A percentile compares a stretch with the other conserved stretches of the same genome.
These are phyloP conservation scores for Porites evermanni DNA, from an alignment of 92 coral and sea anemone species.

Conservation along the genomic window DNA sequence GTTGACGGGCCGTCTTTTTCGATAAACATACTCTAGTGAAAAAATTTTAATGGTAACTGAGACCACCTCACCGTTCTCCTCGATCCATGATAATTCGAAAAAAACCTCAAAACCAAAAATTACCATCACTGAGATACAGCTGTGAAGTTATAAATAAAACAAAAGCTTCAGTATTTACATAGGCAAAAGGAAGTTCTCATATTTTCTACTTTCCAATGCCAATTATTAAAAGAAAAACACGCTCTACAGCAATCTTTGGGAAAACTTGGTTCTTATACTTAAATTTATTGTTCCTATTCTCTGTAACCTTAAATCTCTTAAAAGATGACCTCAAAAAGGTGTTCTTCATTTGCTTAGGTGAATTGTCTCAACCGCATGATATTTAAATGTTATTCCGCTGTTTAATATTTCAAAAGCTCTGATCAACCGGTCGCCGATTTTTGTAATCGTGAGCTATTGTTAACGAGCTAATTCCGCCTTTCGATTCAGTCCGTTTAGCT, in stretches of 20 bases:
- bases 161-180: slow-evolving; percentile 39
- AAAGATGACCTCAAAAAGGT: background rate
- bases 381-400: slow-evolving; percentile 32
- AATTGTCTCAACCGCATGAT: slow-evolving; percentile 22
- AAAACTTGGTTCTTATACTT: background rate
- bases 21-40: background rate
- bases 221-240: background rate
- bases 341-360: slow-evolving; percentile 11
- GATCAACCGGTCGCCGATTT: slow-evolving; percentile 12
- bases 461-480: slow-evolving; percentile 14
- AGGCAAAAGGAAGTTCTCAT: background rate
- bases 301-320: background rate
- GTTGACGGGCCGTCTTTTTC: too few relatives aligned
- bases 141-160: slow-evolving; percentile 48
- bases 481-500: background rate
- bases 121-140: slow-evolving; percentile 42
- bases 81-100: background rate
- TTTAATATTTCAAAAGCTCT: slow-evolving; percentile 36
- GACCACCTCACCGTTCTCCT: background rate
- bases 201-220: background rate
- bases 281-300: background rate
- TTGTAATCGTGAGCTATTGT: background rate
- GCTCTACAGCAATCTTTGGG: background rate
- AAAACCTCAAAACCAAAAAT: slow-evolving; percentile 10
- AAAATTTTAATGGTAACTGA: background rate